Evolutionary conservation across 2,797 vertebrate genomes (phyloP), one percentile per base, ranked within the genome.

Genomic region (Semotilus atromaculatus): DNA sequence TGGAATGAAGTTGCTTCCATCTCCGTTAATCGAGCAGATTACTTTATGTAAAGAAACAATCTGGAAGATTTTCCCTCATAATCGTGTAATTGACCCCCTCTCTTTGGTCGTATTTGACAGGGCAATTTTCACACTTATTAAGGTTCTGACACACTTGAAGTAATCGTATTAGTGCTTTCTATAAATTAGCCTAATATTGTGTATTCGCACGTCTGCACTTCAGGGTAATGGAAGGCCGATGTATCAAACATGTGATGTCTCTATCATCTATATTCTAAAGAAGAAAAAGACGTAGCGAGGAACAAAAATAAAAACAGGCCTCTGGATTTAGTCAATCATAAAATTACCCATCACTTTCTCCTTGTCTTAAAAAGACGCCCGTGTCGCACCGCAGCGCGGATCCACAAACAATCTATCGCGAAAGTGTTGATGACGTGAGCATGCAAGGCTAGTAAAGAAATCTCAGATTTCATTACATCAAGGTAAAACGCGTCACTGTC

Each of bases 41-140:
- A 96, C 91, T 86, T 92, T 90, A 93, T 93, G 93, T 94, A 94
- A 96, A 94, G 95, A 96, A 96, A 96, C 95, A 96, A 96, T 95
- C 90, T 90, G 85, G 40, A 88, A 94, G 93, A 92, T 94, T 94
- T 93, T 85, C 40, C 34, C 88, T 89, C 91, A 90, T 95, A 95
- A 95, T 95, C 93, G 91, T 88, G 90, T 93, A 92, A 95, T 96
- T 96, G 96, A 94, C 94, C 93, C 93, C 91, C 91, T 91, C 92
- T 94, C 92, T 90, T 92, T 91, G 93, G 91, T 94, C 91, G 93
- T 92, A 93, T 94, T 94, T 96, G 95, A 95, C 95, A 96, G 94
- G 94, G 93, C 95, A 96, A 96, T 96, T 96, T 96, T 91, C 95
- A 96, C 95, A 96, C 94, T 94, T 96, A 96, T 96, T 96, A 96